Base-by-base conservation (phyloP, 2,888 invertebrate genomes). In the Theodoxus fluviatilis region DNA sequence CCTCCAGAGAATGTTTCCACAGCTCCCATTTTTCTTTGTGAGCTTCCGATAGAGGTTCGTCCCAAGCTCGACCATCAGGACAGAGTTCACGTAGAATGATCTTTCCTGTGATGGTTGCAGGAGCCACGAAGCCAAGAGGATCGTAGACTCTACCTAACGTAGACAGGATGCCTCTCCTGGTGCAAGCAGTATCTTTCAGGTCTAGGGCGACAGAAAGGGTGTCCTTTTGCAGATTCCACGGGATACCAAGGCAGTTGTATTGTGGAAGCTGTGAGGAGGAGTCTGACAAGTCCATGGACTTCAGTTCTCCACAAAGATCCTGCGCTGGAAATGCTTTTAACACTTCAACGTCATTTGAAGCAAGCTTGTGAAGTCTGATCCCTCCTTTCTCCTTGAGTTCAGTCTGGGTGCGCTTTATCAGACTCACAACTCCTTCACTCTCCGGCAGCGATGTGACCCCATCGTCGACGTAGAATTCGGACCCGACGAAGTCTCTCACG, bases 381-480 rank as follows among this genome's bases (percentile, higher is more conserved):
- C 73, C 73, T 2, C 75, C 74, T 7, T 66, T 7, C 33, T 22
- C 47, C 59, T 52, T 52, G 9, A 75, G 55, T 6, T 70, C 73
- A 15, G 67, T n/a, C 35, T 74, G 74, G 18, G 75, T 78, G 1
- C 71, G 66, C 38, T 66, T 71, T 65, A 78, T 37, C 18, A 78
- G 61, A 35, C 71, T 61, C 12, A 72, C 49, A 1, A 75, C 76
- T 40, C 72, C 25, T 15, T 72, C 68, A 3, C 3, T 18, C n/a
- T 70, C 47, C 12, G 71, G 63, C 2, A 65, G 25, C 15, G 78
- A 76, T 7, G 69, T 52, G 1, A 78, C 25, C 2, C 68, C 75
- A 52, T 78, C 76, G 64, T 78, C 76, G 3, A 78, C 72, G 67
- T 78, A 78, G 69, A 76, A 78, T 52, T 75, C 47, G 0, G 57